phyloP scores from a whole-genome alignment of 2,113 vertebrate species.

The Rousettus leschenaultii region DNA sequence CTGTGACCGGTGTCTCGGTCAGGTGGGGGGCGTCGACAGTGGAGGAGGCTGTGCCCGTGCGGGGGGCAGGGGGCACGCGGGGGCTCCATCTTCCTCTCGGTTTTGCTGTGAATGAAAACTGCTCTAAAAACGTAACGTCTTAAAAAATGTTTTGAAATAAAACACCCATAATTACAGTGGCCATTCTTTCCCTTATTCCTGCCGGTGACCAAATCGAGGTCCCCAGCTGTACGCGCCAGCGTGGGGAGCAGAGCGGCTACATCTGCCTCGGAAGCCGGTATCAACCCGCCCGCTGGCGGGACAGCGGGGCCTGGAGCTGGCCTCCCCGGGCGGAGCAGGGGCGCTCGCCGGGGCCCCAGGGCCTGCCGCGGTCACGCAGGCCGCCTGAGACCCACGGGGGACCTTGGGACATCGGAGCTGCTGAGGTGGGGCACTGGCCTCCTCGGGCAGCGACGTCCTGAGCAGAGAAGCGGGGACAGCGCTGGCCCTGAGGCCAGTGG shows the following conservation, averaged over 20 bases:
- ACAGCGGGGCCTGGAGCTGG: too few species aligned
- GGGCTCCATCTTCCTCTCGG: not conserved
- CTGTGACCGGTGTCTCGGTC: not conserved
- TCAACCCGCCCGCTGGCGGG: not conserved
- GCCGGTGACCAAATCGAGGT: not conserved
- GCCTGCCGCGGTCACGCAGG: not conserved
- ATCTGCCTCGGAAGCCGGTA: not conserved
- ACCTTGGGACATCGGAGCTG: not conserved
- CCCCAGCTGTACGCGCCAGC: fast-evolving
- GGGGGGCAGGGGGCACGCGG: not conserved
- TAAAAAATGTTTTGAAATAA: not conserved
- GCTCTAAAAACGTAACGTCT: not conserved
- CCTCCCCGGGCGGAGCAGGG: not conserved
- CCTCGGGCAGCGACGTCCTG: fast-evolving
- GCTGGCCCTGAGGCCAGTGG: not conserved
- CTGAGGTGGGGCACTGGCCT: not conserved
- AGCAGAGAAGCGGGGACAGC: not conserved
- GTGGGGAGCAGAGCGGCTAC: not conserved
- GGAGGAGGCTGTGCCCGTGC: fast-evolving
- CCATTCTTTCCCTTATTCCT: not conserved
- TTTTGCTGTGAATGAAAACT: not conserved
- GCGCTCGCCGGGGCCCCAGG: fast-evolving
- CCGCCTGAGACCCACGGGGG: not conserved
- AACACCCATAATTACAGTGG: not conserved
- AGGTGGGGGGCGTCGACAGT: not conserved